A percentile compares a stretch with the other conserved stretches of the same genome.
These are phyloP conservation scores for Delichon dasypus DNA, from an alignment of 2,797 vertebrate species.

Conservation along the genomic window DNA sequence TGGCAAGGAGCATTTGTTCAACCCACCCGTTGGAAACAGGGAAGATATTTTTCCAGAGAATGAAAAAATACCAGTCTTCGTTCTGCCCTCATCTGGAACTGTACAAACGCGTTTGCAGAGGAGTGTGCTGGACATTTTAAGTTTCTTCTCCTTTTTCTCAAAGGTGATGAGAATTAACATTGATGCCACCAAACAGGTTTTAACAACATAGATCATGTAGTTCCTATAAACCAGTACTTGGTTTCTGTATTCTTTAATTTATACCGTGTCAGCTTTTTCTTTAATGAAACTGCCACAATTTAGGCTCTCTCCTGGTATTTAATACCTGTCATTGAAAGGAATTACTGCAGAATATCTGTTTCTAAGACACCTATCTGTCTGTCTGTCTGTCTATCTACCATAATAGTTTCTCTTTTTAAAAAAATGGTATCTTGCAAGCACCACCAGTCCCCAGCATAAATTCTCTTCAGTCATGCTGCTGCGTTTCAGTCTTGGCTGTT, in stretches of 20 bases:
- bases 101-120: neutral
- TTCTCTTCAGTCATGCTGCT: neutral
- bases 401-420: neutral
- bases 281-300: neutral
- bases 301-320: neutral
- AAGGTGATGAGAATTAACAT: neutral
- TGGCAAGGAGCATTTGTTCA: neutral
- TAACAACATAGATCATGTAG: neutral
- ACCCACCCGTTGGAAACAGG: neutral
- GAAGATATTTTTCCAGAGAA: neutral
- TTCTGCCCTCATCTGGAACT: neutral
- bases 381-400: neutral
- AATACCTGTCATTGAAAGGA: neutral
- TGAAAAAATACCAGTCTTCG: neutral
- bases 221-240: neutral
- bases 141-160: neutral
- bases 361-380: too few species aligned
- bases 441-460: neutral
- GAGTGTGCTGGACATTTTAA: neutral
- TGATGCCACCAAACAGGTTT: neutral
- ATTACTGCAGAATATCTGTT: neutral
- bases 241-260: neutral
- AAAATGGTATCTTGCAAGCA: neutral
- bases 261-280: neutral
- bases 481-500: neutral